Base-by-base conservation (phyloP, 2,888 invertebrate genomes). In the Chrysolina haemoptera region DNA sequence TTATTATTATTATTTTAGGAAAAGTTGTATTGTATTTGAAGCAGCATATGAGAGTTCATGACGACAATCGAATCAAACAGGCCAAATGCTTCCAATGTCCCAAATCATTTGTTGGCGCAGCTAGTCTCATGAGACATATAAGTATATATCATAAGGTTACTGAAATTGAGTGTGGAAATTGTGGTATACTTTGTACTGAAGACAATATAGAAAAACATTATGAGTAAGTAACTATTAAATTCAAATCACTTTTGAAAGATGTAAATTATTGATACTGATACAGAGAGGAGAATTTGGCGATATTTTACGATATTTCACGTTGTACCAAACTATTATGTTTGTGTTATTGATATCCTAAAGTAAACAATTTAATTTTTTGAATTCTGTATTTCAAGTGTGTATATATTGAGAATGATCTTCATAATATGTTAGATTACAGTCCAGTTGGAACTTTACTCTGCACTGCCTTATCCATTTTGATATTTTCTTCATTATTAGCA, bases 161-260 rank as follows among this genome's bases (percentile, higher is more conserved):
- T n/a, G 35, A n/a, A 27, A 59, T 22, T 59, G 9, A n/a, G 9
- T 59, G 59, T 35, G 59, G 12, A 14, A 35, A 16, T 10, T 59
- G 59, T 59, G 27, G 27, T 3, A 59, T 10, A 59, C 11, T 27
- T 59, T 59, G 59, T 11, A 35, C n/a, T 10, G 59, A 59, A 27
- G 6, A 14, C n/a, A 59, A 35, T 59, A 27, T 59, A 35, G 35
- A 59, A 59, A 59, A 27, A 9, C 59, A 59, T 35, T 59, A 59
- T 35, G 35, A n/a, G 59, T 59, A 59, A 11, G 53, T 20, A 20
- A 18, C 12, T 20, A 53, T 18, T 53, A 18, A 12, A 5, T 12
- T 53, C 12, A 48, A 16, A n/a, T 16, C 6, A 43, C 14, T 53
- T 53, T 20, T 35, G 8, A 3, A 35, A 35, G 35, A 0, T 35